Evolutionary conservation across 2,797 vertebrate species (phyloP).

Genomic region (Jordanella pulchra): DNA sequence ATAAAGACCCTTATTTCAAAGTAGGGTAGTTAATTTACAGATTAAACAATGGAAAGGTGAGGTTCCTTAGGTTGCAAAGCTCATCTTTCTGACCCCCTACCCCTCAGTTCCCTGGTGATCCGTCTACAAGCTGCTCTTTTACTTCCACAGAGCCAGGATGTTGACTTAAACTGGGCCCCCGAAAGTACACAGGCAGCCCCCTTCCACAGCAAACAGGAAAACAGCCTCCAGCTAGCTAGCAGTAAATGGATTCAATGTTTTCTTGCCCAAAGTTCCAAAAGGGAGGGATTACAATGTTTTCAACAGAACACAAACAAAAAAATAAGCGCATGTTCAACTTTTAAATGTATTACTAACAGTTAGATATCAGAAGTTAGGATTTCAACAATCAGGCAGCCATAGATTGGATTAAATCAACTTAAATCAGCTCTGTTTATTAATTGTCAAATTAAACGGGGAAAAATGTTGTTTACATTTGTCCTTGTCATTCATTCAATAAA

Average conservation of each 20-base stretch:
- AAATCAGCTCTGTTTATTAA: too few relatives aligned
- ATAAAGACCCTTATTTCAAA: slow-evolving; percentile 20
- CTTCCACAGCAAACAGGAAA: slow-evolving; percentile 60
- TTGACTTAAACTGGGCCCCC: slow-evolving; percentile 45
- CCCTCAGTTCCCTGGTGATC: slow-evolving; percentile 11
- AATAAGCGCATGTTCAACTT: too few relatives aligned
- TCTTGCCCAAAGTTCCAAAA: neutral
- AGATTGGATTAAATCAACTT: neutral
- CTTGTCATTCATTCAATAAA: neutral
- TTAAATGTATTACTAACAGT: too few relatives aligned
- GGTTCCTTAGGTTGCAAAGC: neutral
- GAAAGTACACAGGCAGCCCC: slow-evolving; percentile 45
- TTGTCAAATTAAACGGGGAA: neutral
- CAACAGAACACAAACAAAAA: neutral
- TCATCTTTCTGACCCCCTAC: slow-evolving; percentile 4
- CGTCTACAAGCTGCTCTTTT: slow-evolving; percentile 16
- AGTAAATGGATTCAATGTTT: slow-evolving; percentile 28
- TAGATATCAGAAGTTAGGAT: neutral
- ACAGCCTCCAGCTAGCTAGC: slow-evolving; percentile 49
- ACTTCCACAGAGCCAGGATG: slow-evolving; percentile 60
- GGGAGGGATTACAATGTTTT: neutral
- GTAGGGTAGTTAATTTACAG: neutral
- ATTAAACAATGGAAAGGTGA: neutral
- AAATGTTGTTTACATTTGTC: neutral
- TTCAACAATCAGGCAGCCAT: neutral